Base-by-base conservation (phyloP, 2,113 vertebrate genomes). In the Pavo muticus region DNA sequence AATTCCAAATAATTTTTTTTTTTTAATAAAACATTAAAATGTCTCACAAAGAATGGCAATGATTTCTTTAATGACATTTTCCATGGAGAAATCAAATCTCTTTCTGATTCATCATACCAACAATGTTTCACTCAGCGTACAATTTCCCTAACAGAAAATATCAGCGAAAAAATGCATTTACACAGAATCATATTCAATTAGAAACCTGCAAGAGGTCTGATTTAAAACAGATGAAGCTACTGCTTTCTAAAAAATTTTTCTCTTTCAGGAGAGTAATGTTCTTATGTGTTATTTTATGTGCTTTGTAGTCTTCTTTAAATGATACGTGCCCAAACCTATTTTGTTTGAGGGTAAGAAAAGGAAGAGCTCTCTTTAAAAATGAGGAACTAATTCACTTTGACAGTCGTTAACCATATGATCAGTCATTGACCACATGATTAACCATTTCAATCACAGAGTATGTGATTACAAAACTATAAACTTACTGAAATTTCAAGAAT, bases 81-180 rank as follows among this genome's bases (percentile, higher is more conserved):
- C 54, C 39, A 56, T 17, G 42, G n/a, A 70, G 87, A 93, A 94
- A 73, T 65, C 54, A 85, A 87, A 84, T 89, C 63, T 67, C 6
- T 37, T 32, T 87, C 71, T 79, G 78, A 92, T 87, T 94, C 77
- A 79, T 76, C 78, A 63, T 91, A 82, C 14, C 7, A 24, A 70
- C 32, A 57, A 20, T 56, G 25, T 88, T 87, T 93, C 56, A 35
- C 59, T 37, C 50, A 87, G 37, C 63, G 63, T 56, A 73, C 24
- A 83, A 76, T 91, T 96, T 97, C 37, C 48, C 29, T 92, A 76
- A 76, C 63, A 92, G 44, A 92, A 87, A 93, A 87, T 54, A 82
- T 13, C 67, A 69, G 25, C 30, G 48, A 78, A 78, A n/a, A 93
- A 88, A 69, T 61, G 18, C 42, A 45, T 80, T 92, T 40, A 57